A percentile compares a stretch with the other conserved stretches of the same genome.
These are phyloP conservation scores for Zootoca vivipara DNA, from an alignment of 2,113 vertebrate species.

Conservation along the genomic window DNA sequence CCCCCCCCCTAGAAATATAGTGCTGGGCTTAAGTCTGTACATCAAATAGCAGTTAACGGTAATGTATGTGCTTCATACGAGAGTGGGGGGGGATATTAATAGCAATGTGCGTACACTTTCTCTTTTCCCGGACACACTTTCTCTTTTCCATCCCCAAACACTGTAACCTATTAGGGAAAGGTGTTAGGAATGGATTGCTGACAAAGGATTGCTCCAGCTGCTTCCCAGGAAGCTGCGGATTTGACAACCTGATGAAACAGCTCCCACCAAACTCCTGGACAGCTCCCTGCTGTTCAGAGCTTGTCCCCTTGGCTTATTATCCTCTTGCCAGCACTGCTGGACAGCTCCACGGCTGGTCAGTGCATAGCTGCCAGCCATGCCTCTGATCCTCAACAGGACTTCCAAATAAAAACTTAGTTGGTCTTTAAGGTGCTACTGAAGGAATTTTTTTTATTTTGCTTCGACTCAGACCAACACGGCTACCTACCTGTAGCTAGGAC, in stretches of 20 bases:
- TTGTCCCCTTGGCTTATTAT: not conserved
- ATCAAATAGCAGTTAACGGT: not conserved
- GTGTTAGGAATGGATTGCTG: not conserved
- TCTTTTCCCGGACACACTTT: too few relatives aligned
- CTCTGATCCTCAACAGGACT: not conserved
- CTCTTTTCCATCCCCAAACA: not conserved
- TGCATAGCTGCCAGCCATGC: too few relatives aligned
- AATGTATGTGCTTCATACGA: not conserved
- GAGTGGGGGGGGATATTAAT: too few relatives aligned
- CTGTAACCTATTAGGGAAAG: too few relatives aligned
- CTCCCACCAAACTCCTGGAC: not conserved
- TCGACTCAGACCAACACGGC: too few relatives aligned
- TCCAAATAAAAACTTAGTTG: too few relatives aligned
- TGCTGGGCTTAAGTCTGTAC: not conserved
- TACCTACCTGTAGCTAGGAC: too few relatives aligned
- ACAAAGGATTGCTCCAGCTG: not conserved
- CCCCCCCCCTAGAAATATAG: too few relatives aligned
- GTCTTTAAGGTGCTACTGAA: too few relatives aligned
- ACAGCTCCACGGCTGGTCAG: not conserved
- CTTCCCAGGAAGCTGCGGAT: not conserved
- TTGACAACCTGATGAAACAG: not conserved
- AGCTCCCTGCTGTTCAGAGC: not conserved
- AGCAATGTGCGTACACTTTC: too few relatives aligned
- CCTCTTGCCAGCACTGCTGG: not conserved
- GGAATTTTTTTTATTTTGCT: too few relatives aligned